Conservation (phyloP, 2,888 invertebrate genomes). For the Clepsis dumicolana region DNA sequence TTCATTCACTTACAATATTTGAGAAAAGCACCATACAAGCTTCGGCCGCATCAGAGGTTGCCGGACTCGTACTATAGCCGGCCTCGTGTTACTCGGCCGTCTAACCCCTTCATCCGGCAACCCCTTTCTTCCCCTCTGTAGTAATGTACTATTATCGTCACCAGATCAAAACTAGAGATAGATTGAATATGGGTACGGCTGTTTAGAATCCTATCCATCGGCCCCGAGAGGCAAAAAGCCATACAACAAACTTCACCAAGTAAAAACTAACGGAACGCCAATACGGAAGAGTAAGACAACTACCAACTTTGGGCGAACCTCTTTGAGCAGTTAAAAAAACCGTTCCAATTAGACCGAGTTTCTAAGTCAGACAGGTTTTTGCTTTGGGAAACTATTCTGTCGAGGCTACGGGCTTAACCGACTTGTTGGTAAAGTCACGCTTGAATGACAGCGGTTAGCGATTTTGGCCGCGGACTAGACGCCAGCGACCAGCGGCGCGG, state of each 20-base stretch:
- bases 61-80: no score
- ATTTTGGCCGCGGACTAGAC: no score
- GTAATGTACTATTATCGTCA: no score
- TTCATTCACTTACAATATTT: no score
- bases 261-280: conserved; percentile 13
- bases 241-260: conserved; percentile 9
- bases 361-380: conserved; percentile 38
- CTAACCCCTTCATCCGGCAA: no score
- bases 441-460: not conserved
- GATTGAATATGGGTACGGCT: no score
- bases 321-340: conserved; percentile 27
- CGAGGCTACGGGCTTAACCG: conserved; percentile 31
- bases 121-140: no score
- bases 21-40: no score
- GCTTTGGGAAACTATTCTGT: conserved; percentile 36
- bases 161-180: no score
- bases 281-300: conserved; percentile 25
- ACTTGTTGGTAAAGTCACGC: conserved; percentile 13
- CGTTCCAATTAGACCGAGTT: conserved; percentile 41
- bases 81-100: no score
- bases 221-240: not conserved
- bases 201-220: not conserved
- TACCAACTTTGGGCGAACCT: conserved; percentile 28
- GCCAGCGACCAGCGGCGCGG: no score
- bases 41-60: no score